Conservation (phyloP, 2,113 vertebrate genomes). For the Cygnus buccinator region DNA sequence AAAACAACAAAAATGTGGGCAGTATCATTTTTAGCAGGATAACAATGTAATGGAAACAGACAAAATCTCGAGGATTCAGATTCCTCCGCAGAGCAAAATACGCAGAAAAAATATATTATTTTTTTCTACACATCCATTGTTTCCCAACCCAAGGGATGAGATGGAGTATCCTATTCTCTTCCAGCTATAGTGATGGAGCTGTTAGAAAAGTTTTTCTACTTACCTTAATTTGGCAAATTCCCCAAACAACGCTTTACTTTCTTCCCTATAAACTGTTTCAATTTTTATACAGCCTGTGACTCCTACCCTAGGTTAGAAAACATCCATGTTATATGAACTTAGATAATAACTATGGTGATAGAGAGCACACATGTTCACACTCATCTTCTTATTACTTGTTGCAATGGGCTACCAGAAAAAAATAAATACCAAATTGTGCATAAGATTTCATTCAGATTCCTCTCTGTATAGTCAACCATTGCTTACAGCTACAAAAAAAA, state of each 20-base stretch:
- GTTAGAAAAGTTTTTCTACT: not conserved
- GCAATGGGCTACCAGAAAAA: not conserved
- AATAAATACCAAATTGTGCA: not conserved
- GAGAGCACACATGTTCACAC: not conserved
- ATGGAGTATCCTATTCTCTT: not conserved
- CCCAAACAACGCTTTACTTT: not conserved
- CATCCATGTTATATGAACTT: not conserved
- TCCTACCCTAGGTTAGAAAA: rapidly evolving
- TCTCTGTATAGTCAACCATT: not conserved
- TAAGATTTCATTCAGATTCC: not conserved
- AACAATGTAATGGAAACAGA: not conserved
- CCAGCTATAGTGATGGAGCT: not conserved
- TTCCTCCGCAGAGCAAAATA: not conserved
- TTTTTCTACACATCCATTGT: not conserved
- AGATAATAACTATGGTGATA: not conserved
- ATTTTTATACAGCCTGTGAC: not conserved
- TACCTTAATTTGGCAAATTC: not conserved
- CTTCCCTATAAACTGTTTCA: not conserved
- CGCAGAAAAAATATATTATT: not conserved
- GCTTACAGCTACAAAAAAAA: not conserved
- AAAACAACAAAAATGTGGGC: not conserved
- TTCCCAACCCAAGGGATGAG: not conserved
- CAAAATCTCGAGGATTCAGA: not conserved
- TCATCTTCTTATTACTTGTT: not conserved
- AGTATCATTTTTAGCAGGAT: not conserved